Evolutionary conservation across 2,113 vertebrate genomes (phyloP).

Genomic region (Paraplagusia blochii): DNA sequence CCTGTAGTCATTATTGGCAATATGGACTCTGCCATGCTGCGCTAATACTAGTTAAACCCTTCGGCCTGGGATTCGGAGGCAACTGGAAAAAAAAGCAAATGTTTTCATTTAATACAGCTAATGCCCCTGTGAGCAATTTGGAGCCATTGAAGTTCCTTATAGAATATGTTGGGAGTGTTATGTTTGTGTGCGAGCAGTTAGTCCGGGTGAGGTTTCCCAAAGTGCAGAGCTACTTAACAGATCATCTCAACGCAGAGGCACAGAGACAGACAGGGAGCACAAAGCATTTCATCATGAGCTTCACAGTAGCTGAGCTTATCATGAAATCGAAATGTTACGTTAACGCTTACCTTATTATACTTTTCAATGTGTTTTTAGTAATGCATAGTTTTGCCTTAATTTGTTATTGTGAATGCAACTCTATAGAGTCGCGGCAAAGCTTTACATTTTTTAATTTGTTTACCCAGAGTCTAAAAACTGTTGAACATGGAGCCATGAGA

Average conservation of each 20-base stretch:
- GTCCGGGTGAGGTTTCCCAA: constrained; percentile 37
- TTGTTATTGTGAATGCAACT: constrained; percentile 41
- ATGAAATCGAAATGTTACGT: constrained; percentile 14
- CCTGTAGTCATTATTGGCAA: constrained; percentile 58
- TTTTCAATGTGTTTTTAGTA: constrained; percentile 26
- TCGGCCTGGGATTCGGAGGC: constrained; percentile 50
- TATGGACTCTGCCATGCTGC: constrained; percentile 38
- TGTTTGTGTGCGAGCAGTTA: constrained; percentile 23
- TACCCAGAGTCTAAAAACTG: constrained; percentile 61
- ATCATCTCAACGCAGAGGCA: constrained; percentile 42
- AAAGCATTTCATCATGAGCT: constrained; percentile 17
- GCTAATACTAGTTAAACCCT: constrained; percentile 66
- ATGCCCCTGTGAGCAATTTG: constrained; percentile 60
- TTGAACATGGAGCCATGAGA: constrained; percentile 69
- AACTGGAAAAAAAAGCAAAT: constrained; percentile 53
- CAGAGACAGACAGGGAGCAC: constrained; percentile 29
- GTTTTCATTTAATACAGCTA: constrained; percentile 66
- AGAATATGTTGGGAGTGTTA: constrained; percentile 20
- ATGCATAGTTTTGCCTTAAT: constrained; percentile 32
- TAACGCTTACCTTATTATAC: constrained; percentile 26
- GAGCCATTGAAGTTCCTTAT: constrained; percentile 52
- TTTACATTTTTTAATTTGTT: constrained; percentile 69
- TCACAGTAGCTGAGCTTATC: constrained; percentile 1
- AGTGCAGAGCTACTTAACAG: constrained; percentile 36
- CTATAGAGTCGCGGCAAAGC: constrained; percentile 64